phyloP scores from a whole-genome alignment of 2,888 invertebrate genomes.

The Apamea crenata region DNA sequence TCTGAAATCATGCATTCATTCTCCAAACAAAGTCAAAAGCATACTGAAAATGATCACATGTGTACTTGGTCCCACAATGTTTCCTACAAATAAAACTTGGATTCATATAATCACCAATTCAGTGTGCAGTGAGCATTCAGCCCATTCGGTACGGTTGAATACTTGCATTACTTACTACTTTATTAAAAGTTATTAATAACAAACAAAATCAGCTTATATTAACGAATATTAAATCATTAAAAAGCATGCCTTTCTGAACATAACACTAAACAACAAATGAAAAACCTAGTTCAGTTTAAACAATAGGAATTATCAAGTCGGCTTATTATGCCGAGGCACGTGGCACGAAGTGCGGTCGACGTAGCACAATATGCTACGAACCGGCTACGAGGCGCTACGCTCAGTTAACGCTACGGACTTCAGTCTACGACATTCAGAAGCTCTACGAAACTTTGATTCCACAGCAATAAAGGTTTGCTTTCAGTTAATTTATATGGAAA shows the following conservation, averaged over 20 bases:
- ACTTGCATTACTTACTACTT: not conserved
- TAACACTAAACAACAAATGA: conserved; percentile 40
- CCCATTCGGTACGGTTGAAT: not conserved
- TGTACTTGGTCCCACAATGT: not conserved
- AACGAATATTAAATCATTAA: conserved; percentile 7
- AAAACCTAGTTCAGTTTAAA: conserved; percentile 53
- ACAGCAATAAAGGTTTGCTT: conserved; percentile 50
- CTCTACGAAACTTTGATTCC: conserved; percentile 67
- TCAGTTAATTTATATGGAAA: conserved; percentile 49
- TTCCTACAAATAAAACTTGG: not conserved
- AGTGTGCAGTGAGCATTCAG: not conserved
- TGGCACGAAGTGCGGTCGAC: conserved; percentile 74
- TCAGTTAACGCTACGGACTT: conserved; percentile 69
- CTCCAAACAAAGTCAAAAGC: not conserved
- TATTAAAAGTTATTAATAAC: conserved; percentile 1
- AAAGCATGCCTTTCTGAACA: not conserved
- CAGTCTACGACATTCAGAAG: conserved; percentile 67
- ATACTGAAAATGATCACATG: not conserved
- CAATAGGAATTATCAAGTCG: conserved; percentile 66
- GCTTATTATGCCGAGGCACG: conserved; percentile 83
- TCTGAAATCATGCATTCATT: not conserved
- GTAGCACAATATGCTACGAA: conserved; percentile 75
- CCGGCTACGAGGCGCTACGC: conserved; percentile 70
- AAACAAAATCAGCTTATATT: conserved; percentile 13
- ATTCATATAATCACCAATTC: not conserved